These are phyloP conservation scores for Ammodytes dubius DNA, from an alignment of 2,113 vertebrate genomes.

Conservation along the genomic window DNA sequence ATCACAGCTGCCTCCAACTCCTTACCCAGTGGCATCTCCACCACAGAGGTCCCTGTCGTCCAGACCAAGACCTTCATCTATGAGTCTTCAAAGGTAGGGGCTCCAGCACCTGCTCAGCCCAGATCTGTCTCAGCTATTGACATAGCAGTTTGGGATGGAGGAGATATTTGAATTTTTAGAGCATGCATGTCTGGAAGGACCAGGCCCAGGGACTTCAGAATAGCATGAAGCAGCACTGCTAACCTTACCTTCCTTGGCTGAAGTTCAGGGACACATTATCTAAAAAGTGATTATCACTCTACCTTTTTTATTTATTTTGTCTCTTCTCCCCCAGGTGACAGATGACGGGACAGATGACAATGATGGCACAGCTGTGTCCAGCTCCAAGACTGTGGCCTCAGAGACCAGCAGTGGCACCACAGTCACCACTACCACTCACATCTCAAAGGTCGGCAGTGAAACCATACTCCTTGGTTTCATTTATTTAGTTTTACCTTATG, in stretches of 20 bases:
- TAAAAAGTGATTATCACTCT: background rate
- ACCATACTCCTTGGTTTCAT: background rate
- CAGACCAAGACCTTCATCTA: slow-evolving; percentile 95
- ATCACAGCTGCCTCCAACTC: slow-evolving; percentile 89
- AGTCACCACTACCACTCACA: slow-evolving; percentile 92
- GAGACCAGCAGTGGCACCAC: slow-evolving; percentile 86
- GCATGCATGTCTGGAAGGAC: slow-evolving; percentile 41
- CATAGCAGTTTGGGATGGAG: background rate
- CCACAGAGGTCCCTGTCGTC: slow-evolving; percentile 93
- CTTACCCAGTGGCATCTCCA: slow-evolving; percentile 90
- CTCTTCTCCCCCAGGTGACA: slow-evolving; percentile 79
- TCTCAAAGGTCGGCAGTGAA: slow-evolving; percentile 90
- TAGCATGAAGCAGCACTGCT: slow-evolving; percentile 20
- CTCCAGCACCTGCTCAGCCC: slow-evolving; percentile 62
- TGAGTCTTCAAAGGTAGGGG: slow-evolving; percentile 91
- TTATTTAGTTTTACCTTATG: background rate
- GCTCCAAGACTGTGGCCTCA: slow-evolving; percentile 89
- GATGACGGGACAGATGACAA: slow-evolving; percentile 86
- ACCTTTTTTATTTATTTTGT: background rate
- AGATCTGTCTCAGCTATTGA: slow-evolving; percentile 44
- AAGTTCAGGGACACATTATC: background rate
- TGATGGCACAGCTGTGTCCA: slow-evolving; percentile 85
- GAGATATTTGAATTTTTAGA: background rate
- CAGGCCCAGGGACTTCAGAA: slow-evolving; percentile 25
- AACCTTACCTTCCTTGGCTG: background rate